Base-by-base conservation (phyloP, 2,797 vertebrate species). In the Danionella dracula region DNA sequence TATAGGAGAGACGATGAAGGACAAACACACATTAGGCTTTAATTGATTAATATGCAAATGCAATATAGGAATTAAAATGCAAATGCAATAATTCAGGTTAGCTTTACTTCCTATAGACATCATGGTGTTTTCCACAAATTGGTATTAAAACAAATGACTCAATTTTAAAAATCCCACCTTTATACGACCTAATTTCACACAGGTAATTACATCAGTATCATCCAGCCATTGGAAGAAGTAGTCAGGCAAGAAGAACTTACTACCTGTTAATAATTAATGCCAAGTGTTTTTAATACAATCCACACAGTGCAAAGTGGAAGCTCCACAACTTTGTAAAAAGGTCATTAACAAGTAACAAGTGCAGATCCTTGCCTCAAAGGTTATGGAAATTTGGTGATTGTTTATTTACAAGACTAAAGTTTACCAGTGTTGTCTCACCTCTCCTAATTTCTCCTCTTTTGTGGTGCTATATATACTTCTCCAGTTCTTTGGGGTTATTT, bases 1-100 rank as follows among this genome's bases (percentile, higher is more conserved):
- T 45, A 19, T 27, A 66, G 41, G 20, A 56, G 31, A 27, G 32
- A 56, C 48, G 41, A 16, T 55, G 41, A 62, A 54, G 67, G 50
- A 62, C 48, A 15, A 20, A 31, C 32, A 21, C 29, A 40, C 56
- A 55, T 63, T 63, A 48, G 13, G 8, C 41, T 65, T 64, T 70
- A 70, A 70, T 65, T 71, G 54, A 65, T 56, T 57, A 57, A 58
- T 62, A 70, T 57, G 59, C 68, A 50, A 71, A 71, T 71, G 35
- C 35, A 61, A 66, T 66, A n/a, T n/a, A n/a, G n/a, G n/a, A n/a
- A n/a, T n/a, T n/a, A n/a, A n/a, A n/a, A n/a, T n/a, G n/a, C n/a
- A n/a, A n/a, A n/a, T n/a, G n/a, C n/a, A n/a, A n/a, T n/a, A n/a
- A n/a, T 57, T 49, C 4, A 10, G 35, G 34, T 48, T 31, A 23